Conservation (phyloP, 1,140 invertebrate genomes). For the Laupala kohalensis region DNA sequence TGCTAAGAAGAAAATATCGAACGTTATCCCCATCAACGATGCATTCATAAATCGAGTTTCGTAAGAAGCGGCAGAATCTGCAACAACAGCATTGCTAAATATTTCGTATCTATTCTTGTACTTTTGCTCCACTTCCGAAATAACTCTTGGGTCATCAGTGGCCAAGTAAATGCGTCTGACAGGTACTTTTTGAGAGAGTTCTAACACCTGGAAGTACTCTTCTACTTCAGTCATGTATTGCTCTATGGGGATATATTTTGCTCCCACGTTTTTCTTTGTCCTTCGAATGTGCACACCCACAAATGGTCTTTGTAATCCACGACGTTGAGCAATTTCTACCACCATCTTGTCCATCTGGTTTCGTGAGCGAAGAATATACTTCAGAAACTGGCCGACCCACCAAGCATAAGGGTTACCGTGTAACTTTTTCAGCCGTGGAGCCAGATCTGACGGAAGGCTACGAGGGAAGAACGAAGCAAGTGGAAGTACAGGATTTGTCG, state of each 20-base stretch:
- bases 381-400: constrained; percentile 94
- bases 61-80: background rate
- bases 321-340: constrained; percentile 17
- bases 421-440: constrained; percentile 58
- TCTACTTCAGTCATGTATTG: constrained; percentile 95
- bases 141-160: constrained; percentile 73
- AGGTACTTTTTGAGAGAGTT: constrained; percentile 43
- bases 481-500: constrained; percentile 84
- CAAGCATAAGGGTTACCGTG: constrained; percentile 93
- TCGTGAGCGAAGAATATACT: constrained; percentile 64
- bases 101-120: constrained; percentile 22
- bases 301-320: background rate
- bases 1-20: constrained; percentile 81
- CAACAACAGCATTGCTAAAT: background rate
- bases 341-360: constrained; percentile 31
- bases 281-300: background rate
- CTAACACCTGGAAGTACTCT: constrained; percentile 66
- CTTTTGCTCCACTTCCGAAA: constrained; percentile 30
- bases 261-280: background rate
- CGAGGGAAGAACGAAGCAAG: constrained; percentile 83
- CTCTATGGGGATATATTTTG: constrained; percentile 58
- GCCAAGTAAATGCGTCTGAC: constrained; percentile 71
- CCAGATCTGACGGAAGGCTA: constrained; percentile 82
- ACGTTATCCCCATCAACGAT: constrained; percentile 78
- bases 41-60: constrained; percentile 79